phyloP scores from a whole-genome alignment of 2,888 invertebrate genomes.

The Phymatocera aterrima region DNA sequence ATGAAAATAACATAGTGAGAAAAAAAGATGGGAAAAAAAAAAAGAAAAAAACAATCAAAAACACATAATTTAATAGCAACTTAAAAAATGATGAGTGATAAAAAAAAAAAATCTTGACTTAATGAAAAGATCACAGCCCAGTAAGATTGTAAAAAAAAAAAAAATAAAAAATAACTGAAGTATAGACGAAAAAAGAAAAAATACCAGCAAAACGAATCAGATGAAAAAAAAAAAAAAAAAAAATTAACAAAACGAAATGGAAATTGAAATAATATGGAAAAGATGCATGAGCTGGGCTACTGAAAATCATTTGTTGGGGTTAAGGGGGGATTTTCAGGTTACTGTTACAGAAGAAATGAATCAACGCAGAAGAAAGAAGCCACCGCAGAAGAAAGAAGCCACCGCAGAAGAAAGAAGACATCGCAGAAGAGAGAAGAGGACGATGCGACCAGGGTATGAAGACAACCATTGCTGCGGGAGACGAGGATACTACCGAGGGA shows the following conservation, averaged over 20 bases:
- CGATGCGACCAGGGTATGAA: not conserved
- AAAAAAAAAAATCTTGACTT: slow-evolving; percentile 22
- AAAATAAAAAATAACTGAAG: slow-evolving; percentile 21
- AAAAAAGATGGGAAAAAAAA: slow-evolving; percentile 33
- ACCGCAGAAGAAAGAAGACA: slow-evolving; percentile 22
- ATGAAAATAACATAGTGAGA: slow-evolving; percentile 45
- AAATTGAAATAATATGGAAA: slow-evolving; percentile 44
- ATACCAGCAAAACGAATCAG: slow-evolving; percentile 9
- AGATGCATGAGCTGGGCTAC: slow-evolving; percentile 35
- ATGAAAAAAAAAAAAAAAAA: slow-evolving; percentile 25
- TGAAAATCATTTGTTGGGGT: slow-evolving; percentile 21
- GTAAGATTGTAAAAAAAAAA: slow-evolving; percentile 7
- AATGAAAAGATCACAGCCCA: slow-evolving; percentile 36
- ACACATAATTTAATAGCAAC: slow-evolving; percentile 1
- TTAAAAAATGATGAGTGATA: slow-evolving; percentile 9
- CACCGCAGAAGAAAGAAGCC: slow-evolving; percentile 42
- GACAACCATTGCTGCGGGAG: slow-evolving; percentile 29
- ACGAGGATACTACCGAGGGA: slow-evolving; percentile 52
- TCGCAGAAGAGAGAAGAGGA: slow-evolving; percentile 30
- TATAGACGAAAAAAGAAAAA: slow-evolving; percentile 18
- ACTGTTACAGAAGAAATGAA: slow-evolving; percentile 37
- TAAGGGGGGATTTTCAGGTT: slow-evolving; percentile 41
- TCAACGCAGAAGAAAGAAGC: slow-evolving; percentile 44
- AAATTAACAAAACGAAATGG: slow-evolving; percentile 37
- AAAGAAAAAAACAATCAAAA: not conserved